These are phyloP conservation scores for Rutpela maculata DNA, from an alignment of 2,888 invertebrate species.

Conservation along the genomic window DNA sequence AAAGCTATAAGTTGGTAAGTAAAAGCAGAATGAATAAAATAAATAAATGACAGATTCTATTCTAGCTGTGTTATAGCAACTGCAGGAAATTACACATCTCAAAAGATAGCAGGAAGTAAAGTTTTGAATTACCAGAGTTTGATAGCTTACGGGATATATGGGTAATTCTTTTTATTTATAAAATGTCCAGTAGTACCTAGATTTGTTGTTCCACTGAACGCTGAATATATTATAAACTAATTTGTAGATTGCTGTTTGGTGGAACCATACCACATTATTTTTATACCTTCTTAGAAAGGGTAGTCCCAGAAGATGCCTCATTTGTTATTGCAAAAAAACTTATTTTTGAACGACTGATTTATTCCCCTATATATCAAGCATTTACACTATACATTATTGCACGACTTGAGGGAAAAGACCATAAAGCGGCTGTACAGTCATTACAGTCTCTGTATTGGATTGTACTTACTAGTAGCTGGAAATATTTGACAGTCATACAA, in stretches of 20 bases:
- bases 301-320: conserved; percentile 77
- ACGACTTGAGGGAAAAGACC: conserved; percentile 85
- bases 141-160: conserved; percentile 85
- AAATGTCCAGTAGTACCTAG: neutral
- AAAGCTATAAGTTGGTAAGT: conserved; percentile 87
- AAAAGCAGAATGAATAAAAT: conserved; percentile 19
- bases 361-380: conserved; percentile 84
- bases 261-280: conserved; percentile 88
- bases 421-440: conserved; percentile 79
- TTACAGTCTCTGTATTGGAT: conserved; percentile 80
- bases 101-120: conserved; percentile 81
- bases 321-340: conserved; percentile 77
- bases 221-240: conserved; percentile 8
- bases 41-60: conserved; percentile 50
- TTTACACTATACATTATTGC: conserved; percentile 85
- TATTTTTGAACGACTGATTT: conserved; percentile 83
- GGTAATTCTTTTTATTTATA: conserved; percentile 74
- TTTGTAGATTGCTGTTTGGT: conserved; percentile 83
- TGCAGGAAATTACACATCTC: conserved; percentile 84
- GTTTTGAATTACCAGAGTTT: conserved; percentile 81
- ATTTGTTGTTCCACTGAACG: neutral
- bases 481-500: conserved; percentile 85
- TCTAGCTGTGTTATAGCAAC: conserved; percentile 83
- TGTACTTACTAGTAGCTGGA: conserved; percentile 84
- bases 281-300: conserved; percentile 79